Evolutionary conservation across 2,797 vertebrate species (phyloP), one percentile per base, ranked within the genome.

Genomic region (Mus spretus): DNA sequence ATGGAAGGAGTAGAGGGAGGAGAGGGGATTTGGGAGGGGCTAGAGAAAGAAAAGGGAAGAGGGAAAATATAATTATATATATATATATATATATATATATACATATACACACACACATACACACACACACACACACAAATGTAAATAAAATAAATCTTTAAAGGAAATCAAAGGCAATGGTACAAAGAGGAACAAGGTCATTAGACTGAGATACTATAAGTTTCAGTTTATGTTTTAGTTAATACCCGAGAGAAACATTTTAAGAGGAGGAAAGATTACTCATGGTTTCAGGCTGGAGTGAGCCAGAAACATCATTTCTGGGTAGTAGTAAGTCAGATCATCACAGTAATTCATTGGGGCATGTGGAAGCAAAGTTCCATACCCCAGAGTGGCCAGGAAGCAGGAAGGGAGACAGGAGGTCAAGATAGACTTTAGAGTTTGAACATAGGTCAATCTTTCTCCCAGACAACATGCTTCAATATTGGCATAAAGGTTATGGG

Each of bases 131-230:
- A 15, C 11, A 15, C 11, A 15, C 17, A 19, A 7, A 70, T 82
- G 28, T 40, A 83, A 55, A 55, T 80, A 55, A n/a, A 79, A 80
- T 80, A 31, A 83, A 31, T 61, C 28, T 85, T 47, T 20, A 84
- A 82, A 82, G 80, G 5, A 65, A 50, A 84, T 47, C 10, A 84
- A 92, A 84, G 74, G 79, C 2, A 37, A 90, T 67, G 72, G 86
- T 88, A 83, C 37, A 63, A 83, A 88, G 93, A 61, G 14, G 47
- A 65, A 53, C 59, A 53, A 78, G 65, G n/a, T 92, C 2, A 22
- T 92, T 87, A 94, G n/a, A 82, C 28, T 83, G 85, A 89, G 57
- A 81, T 93, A 92, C 83, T 47, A 47, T 34, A 90, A 37, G 40
- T 14, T 1, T 14, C 15, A 34, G 28, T 34, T 65, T 22, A 44